phyloP scores from a whole-genome alignment of 1,140 invertebrate genomes.

The Bombus soroeensis region DNA sequence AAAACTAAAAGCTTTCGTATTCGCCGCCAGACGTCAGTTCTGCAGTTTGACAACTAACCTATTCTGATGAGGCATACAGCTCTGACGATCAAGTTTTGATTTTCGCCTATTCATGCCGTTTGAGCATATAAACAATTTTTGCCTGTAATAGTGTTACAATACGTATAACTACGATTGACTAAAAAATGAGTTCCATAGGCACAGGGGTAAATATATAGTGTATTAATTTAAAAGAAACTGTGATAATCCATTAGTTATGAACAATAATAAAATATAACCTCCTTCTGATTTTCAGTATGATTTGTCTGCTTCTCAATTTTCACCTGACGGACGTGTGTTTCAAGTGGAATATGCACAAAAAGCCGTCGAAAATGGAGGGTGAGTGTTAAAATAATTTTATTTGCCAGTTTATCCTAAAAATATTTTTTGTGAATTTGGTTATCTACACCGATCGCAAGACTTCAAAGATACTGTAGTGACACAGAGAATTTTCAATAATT shows the following conservation, averaged over 20 bases:
- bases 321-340: constrained; percentile 98
- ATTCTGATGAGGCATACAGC: neutral
- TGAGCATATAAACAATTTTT: constrained; percentile 58
- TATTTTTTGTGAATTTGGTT: neutral
- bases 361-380: constrained; percentile 99
- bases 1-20: neutral
- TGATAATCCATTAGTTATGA: constrained; percentile 25
- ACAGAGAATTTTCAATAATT: neutral
- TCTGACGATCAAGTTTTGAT: constrained; percentile 57
- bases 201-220: constrained; percentile 90
- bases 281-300: constrained; percentile 91
- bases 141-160: neutral
- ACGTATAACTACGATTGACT: neutral
- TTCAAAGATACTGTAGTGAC: neutral
- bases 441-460: neutral
- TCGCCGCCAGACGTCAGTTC: constrained; percentile 9
- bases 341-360: constrained; percentile 99
- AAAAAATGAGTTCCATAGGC: constrained; percentile 96
- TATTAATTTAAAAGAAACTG: constrained; percentile 45
- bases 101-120: constrained; percentile 65
- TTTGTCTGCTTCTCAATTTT: constrained; percentile 99
- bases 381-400: constrained; percentile 64
- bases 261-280: constrained; percentile 57
- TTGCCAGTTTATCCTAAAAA: neutral
- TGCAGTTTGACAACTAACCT: neutral